These are phyloP conservation scores for Colostygia pectinataria DNA, from an alignment of 2,888 invertebrate genomes.

Conservation along the genomic window DNA sequence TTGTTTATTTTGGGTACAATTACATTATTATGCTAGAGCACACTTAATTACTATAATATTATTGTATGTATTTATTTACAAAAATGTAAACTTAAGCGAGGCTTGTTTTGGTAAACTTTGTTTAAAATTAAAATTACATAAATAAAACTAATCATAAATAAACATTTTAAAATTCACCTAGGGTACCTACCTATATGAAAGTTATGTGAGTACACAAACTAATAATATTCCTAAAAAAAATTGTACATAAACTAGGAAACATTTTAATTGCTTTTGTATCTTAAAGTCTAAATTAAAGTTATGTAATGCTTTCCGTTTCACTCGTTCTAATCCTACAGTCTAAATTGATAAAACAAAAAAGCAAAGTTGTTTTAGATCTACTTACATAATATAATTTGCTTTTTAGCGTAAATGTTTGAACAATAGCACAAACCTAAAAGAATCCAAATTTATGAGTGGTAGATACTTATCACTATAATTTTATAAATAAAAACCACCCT, in stretches of 20 bases:
- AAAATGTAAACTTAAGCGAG: slow-evolving; percentile 77
- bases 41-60: slow-evolving; percentile 58
- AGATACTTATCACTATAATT: no score
- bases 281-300: slow-evolving; percentile 35
- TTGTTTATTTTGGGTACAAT: slow-evolving; percentile 52
- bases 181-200: slow-evolving; percentile 3
- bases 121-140: slow-evolving; percentile 50
- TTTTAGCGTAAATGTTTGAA: not conserved
- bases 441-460: no score
- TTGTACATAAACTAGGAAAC: slow-evolving; percentile 68
- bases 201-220: slow-evolving; percentile 24
- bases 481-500: no score
- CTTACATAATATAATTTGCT: slow-evolving; percentile 4
- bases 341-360: slow-evolving; percentile 36
- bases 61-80: slow-evolving; percentile 48
- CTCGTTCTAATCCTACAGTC: slow-evolving; percentile 37
- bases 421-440: no score
- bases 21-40: slow-evolving; percentile 71
- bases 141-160: slow-evolving; percentile 44
- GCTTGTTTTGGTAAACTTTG: slow-evolving; percentile 80
- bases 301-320: slow-evolving; percentile 45
- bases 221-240: slow-evolving; percentile 39
- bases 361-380: slow-evolving; percentile 23
- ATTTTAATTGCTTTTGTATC: slow-evolving; percentile 59
- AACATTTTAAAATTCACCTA: slow-evolving; percentile 11